Percentiles rank a stretch among this genome's conserved stretches.
Conservation (phyloP, 2,888 invertebrate species). For the Tridacna crocea region DNA sequence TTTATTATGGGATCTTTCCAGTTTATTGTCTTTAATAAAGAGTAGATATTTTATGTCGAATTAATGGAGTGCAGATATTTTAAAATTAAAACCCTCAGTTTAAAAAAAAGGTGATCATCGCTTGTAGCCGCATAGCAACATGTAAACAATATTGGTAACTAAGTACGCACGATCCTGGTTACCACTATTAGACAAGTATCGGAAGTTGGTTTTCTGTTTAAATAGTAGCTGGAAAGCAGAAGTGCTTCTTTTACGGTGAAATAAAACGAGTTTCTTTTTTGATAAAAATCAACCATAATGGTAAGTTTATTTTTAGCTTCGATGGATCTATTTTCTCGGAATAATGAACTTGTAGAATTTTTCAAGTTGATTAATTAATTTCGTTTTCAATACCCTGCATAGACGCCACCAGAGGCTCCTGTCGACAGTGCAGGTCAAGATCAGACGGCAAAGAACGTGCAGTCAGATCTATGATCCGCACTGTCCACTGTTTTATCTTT, state of each 20-base stretch:
- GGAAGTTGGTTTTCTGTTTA: not conserved
- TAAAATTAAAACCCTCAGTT: slow-evolving; percentile 17
- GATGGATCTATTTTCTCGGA: not conserved
- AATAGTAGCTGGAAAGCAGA: not conserved
- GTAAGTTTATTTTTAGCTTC: not conserved
- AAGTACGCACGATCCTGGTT: slow-evolving; percentile 16
- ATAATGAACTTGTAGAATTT: too few relatives aligned
- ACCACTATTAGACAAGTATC: slow-evolving; percentile 1
- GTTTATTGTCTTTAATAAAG: too few relatives aligned
- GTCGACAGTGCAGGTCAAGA: too few relatives aligned
- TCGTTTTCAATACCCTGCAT: too few relatives aligned
- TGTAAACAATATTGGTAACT: slow-evolving; percentile 24
- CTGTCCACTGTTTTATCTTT: too few relatives aligned
- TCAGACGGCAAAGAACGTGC: too few relatives aligned
- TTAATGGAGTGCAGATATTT: not conserved
- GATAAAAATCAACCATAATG: not conserved
- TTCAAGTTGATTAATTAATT: too few relatives aligned
- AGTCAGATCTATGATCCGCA: too few relatives aligned
- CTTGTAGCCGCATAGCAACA: not conserved
- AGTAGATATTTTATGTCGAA: not conserved
- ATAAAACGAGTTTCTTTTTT: not conserved
- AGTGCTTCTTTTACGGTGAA: not conserved
- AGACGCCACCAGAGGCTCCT: too few relatives aligned
- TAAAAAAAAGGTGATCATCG: slow-evolving; percentile 4
- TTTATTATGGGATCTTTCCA: too few relatives aligned